A percentile compares a stretch with the other conserved stretches of the same genome.
Conservation (phyloP, 2,797 vertebrate species). For the Phrynocephalus forsythii region DNA sequence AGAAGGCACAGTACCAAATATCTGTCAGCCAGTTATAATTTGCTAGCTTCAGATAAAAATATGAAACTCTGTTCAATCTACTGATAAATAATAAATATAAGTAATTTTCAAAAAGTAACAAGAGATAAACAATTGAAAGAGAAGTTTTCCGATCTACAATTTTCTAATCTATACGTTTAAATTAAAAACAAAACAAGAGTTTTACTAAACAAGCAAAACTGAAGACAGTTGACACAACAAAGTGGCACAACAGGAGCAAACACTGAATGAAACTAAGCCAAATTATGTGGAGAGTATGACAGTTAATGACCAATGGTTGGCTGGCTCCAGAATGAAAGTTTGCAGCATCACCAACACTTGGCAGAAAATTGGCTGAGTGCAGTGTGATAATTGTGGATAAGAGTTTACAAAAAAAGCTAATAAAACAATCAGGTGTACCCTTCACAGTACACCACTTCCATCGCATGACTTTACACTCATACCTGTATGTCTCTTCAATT, state of each 20-base stretch:
- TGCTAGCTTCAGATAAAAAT: not conserved
- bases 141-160: not conserved
- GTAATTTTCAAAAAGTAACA: not conserved
- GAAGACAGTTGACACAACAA: not conserved
- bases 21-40: not conserved
- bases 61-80: not conserved
- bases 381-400: not conserved
- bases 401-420: not conserved
- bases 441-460: not conserved
- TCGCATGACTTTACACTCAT: not conserved
- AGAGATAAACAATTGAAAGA: not conserved
- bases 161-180: not conserved
- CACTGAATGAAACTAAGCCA: not conserved
- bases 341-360: not conserved
- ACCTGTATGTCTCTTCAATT: not conserved
- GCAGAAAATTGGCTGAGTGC: not conserved
- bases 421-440: not conserved
- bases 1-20: conserved; percentile 42
- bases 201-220: not conserved
- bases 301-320: not conserved
- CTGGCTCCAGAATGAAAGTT: not conserved
- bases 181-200: not conserved
- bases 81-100: not conserved
- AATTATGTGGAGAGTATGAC: no score
- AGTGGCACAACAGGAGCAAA: not conserved